phyloP scores from a whole-genome alignment of 2,113 vertebrate species.

The Paracyprichromis sp. region DNA sequence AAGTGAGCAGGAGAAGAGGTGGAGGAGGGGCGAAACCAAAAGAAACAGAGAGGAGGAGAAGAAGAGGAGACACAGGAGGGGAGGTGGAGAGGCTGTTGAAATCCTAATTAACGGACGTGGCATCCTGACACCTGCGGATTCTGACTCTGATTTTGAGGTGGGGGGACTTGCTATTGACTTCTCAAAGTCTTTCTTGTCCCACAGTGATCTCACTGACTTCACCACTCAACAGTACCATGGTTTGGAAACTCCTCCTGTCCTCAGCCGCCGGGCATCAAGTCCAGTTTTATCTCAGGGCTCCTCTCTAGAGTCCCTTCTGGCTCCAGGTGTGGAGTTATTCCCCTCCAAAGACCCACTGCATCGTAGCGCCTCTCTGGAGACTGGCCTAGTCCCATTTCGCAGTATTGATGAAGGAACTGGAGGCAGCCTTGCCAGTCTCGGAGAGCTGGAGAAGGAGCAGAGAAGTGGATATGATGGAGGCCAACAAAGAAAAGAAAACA shows the following conservation, averaged over 20 bases:
- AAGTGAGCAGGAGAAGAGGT: constrained; percentile 24
- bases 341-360: constrained; percentile 78
- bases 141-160: constrained; percentile 47
- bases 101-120: constrained; percentile 72
- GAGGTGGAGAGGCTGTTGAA: constrained; percentile 77
- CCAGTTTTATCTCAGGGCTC: constrained; percentile 76
- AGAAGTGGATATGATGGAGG: neutral
- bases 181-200: constrained; percentile 31
- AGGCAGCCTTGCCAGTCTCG: constrained; percentile 77
- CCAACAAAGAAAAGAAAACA: neutral
- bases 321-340: constrained; percentile 78
- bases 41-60: constrained; percentile 59
- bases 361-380: constrained; percentile 87
- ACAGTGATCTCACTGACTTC: constrained; percentile 19
- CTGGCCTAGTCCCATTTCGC: constrained; percentile 80
- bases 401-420: constrained; percentile 70
- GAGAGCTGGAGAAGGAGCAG: neutral
- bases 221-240: neutral
- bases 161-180: constrained; percentile 19
- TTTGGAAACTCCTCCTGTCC: constrained; percentile 4
- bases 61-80: constrained; percentile 60
- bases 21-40: constrained; percentile 13
- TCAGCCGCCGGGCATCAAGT: neutral
- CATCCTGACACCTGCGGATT: constrained; percentile 62
- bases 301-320: constrained; percentile 87